Percentiles rank a stretch among this genome's conserved stretches.
These are phyloP conservation scores for Panulirus ornatus DNA, from an alignment of 1,140 invertebrate genomes.

Conservation along the genomic window DNA sequence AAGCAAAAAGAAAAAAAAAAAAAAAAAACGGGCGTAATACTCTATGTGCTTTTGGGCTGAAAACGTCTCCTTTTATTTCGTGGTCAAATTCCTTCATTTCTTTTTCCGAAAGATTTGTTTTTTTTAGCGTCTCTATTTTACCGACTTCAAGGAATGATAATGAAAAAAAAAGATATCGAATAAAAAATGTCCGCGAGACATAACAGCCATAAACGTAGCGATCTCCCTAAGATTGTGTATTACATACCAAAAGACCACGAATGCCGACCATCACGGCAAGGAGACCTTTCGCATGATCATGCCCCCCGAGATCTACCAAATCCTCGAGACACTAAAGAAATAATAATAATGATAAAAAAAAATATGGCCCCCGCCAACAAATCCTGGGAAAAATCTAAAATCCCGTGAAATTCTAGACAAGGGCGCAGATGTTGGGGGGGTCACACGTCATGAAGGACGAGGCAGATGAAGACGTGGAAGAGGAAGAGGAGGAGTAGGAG, in stretches of 20 bases:
- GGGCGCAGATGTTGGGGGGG: slow-evolving; percentile 31
- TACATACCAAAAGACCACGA: neutral
- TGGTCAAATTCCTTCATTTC: too few relatives aligned
- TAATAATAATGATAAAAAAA: too few relatives aligned
- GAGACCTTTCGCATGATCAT: neutral
- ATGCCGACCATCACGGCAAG: neutral
- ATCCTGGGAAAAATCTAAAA: slow-evolving; percentile 56
- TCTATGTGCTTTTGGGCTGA: neutral
- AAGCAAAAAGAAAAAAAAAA: neutral
- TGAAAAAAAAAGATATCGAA: neutral
- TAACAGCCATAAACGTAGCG: neutral
- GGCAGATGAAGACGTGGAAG: neutral
- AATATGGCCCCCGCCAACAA: slow-evolving; percentile 19
- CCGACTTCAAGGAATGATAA: neutral
- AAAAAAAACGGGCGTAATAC: neutral
- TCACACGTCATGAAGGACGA: neutral
- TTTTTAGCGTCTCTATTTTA: neutral
- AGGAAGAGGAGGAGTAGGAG: slow-evolving; percentile 10
- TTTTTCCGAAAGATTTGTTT: neutral
- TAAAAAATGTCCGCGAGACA: neutral
- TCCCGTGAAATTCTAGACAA: slow-evolving; percentile 42
- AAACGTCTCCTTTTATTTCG: neutral
- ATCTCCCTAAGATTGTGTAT: neutral
- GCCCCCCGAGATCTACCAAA: slow-evolving; percentile 2
- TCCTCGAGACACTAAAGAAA: slow-evolving; percentile 51